Conservation (phyloP, 2,797 vertebrate genomes). For the Lepidocolaptes lacrymiger region DNA sequence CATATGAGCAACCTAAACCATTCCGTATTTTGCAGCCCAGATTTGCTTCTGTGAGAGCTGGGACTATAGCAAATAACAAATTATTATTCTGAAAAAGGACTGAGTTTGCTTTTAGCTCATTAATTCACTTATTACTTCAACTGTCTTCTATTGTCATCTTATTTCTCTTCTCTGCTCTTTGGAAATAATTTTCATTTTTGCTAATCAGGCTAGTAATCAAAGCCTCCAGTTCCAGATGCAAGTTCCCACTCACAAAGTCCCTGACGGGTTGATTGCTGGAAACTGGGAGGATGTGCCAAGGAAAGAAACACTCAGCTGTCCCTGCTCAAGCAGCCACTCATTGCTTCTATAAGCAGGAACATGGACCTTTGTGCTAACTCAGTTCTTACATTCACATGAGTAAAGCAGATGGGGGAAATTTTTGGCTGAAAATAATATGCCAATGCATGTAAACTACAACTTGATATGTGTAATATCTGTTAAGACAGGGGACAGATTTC, state of each 20-base stretch:
- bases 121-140: not conserved
- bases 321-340: not conserved
- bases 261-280: not conserved
- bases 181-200: not conserved
- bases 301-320: not conserved
- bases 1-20: not conserved
- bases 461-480: not conserved
- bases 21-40: not conserved
- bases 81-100: not conserved
- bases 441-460: not conserved
- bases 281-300: not conserved
- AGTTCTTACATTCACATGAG: not conserved
- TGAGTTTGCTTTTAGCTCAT: not conserved
- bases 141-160: not conserved
- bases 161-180: not conserved
- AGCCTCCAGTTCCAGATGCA: not conserved
- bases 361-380: not conserved
- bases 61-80: not conserved
- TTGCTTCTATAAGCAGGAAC: not conserved
- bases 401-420: not conserved
- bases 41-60: not conserved
- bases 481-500: not conserved
- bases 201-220: conserved; percentile 10
- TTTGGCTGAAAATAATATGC: not conserved
- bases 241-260: not conserved